Evolutionary conservation across 2,888 invertebrate genomes (phyloP), one percentile per base, ranked within the genome.

Genomic region (Pollenia labialis): DNA sequence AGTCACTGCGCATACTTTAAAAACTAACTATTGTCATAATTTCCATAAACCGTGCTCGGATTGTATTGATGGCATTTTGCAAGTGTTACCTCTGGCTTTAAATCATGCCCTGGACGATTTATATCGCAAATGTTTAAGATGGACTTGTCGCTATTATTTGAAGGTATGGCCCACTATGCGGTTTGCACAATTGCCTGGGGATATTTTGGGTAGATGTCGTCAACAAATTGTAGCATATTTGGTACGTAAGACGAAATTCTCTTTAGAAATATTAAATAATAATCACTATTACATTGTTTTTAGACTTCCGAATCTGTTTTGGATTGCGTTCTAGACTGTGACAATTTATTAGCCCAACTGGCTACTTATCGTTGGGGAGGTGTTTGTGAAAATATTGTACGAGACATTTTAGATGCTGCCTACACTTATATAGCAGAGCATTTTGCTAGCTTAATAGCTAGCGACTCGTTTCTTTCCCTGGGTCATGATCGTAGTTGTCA

Each of bases 11-110:
- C 97, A 97, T 90, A 97, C 97, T 0, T 94, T 99, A 48, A 97
- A 97, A 93, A 95, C 96, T 23, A 97, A 97, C 93, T 97, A 97
- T 93, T 99, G 98, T 92, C 99, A 99, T 93, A 96, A 97, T 92
- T 99, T 99, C 92, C 99, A 99, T 92, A 96, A 97, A 94, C 98
- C 99, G 0, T 99, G 99, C 93, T 95, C 96, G 64, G 96, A 97
- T 48, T 99, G 99, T 93, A 96, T 96, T 18, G 96, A 96, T 64
- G 98, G 98, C 7, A 97, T 98, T 3, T 93, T 98, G 50, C 98
- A 98, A 92, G 97, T 98, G 87, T 94, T 99, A 89, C 97, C 97
- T 0, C 94, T 98, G 58, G 96, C 98, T 6, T 95, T 97, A 6
- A 96, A 97, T 58, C 98, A 97, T 92, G 97, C 97, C 0, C 94